phyloP scores from a whole-genome alignment of 2,113 vertebrate genomes.

The Jaculus jaculus region DNA sequence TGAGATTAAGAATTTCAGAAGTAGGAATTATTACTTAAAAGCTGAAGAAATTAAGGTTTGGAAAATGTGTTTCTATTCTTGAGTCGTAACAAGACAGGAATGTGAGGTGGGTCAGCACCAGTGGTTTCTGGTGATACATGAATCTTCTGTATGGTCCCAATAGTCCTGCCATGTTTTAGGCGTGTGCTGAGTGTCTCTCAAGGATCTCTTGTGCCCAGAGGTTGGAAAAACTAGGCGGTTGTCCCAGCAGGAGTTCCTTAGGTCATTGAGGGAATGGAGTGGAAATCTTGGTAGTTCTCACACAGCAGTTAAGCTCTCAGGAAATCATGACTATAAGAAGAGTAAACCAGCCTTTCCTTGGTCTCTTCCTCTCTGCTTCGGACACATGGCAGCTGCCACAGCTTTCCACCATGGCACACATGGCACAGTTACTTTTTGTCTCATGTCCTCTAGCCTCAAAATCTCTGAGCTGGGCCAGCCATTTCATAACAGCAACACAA shows the following conservation, averaged over 20 bases:
- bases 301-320: not conserved
- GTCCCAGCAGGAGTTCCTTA: not conserved
- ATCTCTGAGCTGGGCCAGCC: not conserved
- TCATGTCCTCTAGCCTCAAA: not conserved
- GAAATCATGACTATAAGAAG: not conserved
- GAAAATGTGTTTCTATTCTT: not conserved
- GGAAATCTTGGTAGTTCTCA: not conserved
- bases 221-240: not conserved
- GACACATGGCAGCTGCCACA: not conserved
- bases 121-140: not conserved
- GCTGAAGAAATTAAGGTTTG: not conserved
- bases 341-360: not conserved
- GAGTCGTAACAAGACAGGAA: not conserved
- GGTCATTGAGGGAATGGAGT: not conserved
- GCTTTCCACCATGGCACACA: too few relatives aligned
- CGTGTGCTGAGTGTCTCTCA: not conserved
- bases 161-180: not conserved
- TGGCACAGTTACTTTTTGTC: too few relatives aligned
- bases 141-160: not conserved
- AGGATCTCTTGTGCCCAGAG: not conserved
- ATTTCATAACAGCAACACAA: not conserved
- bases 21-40: not conserved
- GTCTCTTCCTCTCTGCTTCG: not conserved
- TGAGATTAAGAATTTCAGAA: constrained; percentile 3
- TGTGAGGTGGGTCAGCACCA: not conserved